Conservation (phyloP, 2,113 vertebrate genomes). For the Hystrix brachyura region DNA sequence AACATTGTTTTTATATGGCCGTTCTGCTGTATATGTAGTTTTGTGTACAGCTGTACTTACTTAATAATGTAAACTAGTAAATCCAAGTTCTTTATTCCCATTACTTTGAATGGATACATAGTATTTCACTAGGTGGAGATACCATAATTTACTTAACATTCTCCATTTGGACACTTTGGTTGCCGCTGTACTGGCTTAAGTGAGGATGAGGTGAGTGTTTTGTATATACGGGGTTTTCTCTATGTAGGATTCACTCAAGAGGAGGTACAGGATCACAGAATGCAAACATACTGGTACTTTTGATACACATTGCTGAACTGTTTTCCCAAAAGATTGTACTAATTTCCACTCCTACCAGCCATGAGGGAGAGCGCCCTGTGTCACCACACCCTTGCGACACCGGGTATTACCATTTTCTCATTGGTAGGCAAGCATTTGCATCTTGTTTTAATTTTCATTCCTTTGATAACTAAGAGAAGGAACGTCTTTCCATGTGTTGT, state of each 20-base stretch:
- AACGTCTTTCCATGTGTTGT: not conserved
- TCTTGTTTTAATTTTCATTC: constrained; percentile 53
- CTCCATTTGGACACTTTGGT: not conserved
- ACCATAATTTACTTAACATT: not conserved
- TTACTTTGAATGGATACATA: constrained; percentile 1
- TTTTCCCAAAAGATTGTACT: constrained; percentile 50
- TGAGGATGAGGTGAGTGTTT: not conserved
- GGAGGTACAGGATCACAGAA: not conserved
- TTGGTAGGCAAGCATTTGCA: constrained; percentile 28
- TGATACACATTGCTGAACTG: not conserved
- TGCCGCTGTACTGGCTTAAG: not conserved
- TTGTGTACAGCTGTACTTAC: not conserved
- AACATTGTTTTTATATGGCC: not conserved
- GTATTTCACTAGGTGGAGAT: not conserved
- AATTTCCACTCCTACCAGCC: constrained; percentile 57
- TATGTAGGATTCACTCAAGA: not conserved
- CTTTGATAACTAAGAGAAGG: not conserved
- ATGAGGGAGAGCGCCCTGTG: not conserved
- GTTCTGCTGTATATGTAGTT: not conserved
- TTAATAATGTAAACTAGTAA: not conserved
- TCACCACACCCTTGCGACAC: constrained; percentile 25
- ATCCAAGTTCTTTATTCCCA: not conserved
- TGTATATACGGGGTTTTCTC: not conserved
- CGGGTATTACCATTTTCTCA: constrained; percentile 22
- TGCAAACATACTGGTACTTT: not conserved